Evolutionary conservation across 2,113 vertebrate species (phyloP).

Genomic region (Melanerpes aurifrons): DNA sequence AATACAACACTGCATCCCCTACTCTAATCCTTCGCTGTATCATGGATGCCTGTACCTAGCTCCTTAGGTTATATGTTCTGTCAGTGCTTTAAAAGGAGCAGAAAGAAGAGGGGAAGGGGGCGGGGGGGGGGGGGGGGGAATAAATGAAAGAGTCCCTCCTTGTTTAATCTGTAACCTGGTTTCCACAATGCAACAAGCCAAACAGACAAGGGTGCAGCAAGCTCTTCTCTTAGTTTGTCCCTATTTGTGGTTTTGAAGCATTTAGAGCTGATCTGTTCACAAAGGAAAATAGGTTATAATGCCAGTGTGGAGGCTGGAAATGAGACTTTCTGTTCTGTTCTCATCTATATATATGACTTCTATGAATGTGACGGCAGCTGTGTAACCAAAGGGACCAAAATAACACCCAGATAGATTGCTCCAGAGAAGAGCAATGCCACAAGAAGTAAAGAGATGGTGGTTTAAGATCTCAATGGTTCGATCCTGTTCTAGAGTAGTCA

Average conservation of each 20-base stretch:
- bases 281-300: not conserved
- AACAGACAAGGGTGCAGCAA: not conserved
- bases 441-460: not conserved
- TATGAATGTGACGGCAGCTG: not conserved
- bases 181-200: not conserved
- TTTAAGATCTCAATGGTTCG: not conserved
- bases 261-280: conserved; percentile 5
- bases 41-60: not conserved
- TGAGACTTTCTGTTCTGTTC: not conserved
- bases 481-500: not conserved
- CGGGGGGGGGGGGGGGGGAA: too few relatives aligned
- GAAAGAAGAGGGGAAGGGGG: not conserved
- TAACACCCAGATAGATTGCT: not conserved
- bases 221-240: not conserved
- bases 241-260: conserved; percentile 16
- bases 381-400: not conserved
- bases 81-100: not conserved
- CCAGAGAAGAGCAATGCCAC: not conserved
- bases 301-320: conserved; percentile 3
- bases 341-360: not conserved
- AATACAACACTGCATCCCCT: not conserved
- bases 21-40: not conserved
- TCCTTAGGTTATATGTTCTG: not conserved
- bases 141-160: not conserved
- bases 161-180: conserved; percentile 12